These are phyloP conservation scores for Tetragnatha montana DNA, from an alignment of 2,888 invertebrate genomes.

Conservation along the genomic window DNA sequence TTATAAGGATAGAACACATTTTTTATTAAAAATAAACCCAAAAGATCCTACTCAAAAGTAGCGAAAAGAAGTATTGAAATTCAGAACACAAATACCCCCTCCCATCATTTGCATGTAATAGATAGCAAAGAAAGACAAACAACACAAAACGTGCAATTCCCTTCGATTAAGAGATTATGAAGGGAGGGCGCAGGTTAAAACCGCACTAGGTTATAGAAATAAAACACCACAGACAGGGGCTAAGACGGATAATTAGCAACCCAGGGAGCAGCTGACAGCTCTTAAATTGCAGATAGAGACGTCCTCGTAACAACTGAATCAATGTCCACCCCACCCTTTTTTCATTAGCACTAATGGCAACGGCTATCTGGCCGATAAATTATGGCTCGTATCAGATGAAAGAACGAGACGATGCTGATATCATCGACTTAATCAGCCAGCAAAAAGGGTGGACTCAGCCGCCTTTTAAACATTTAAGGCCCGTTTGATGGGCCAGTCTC, in stretches of 20 bases:
- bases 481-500: slow-evolving; percentile 23
- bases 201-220: slow-evolving; percentile 10
- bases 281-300: slow-evolving; percentile 53
- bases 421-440: slow-evolving; percentile 54
- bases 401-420: slow-evolving; percentile 57
- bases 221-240: not conserved
- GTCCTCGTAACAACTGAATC: slow-evolving; percentile 60
- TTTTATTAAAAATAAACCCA: too few species aligned
- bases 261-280: slow-evolving; percentile 42
- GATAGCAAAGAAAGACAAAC: not conserved
- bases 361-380: slow-evolving; percentile 62
- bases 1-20: too few species aligned
- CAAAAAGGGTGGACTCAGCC: slow-evolving; percentile 43
- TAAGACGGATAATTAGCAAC: slow-evolving; percentile 49
- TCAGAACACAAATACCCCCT: too few species aligned
- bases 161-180: not conserved
- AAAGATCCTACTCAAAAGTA: too few species aligned
- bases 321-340: slow-evolving; percentile 66
- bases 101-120: too few species aligned
- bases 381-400: slow-evolving; percentile 60
- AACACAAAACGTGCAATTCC: not conserved
- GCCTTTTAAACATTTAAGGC: slow-evolving; percentile 63
- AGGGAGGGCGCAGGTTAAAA: too few species aligned
- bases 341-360: slow-evolving; percentile 69
- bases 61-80: too few species aligned